Evolutionary conservation across 2,113 vertebrate genomes (phyloP).

Genomic region (Lagopus muta): DNA sequence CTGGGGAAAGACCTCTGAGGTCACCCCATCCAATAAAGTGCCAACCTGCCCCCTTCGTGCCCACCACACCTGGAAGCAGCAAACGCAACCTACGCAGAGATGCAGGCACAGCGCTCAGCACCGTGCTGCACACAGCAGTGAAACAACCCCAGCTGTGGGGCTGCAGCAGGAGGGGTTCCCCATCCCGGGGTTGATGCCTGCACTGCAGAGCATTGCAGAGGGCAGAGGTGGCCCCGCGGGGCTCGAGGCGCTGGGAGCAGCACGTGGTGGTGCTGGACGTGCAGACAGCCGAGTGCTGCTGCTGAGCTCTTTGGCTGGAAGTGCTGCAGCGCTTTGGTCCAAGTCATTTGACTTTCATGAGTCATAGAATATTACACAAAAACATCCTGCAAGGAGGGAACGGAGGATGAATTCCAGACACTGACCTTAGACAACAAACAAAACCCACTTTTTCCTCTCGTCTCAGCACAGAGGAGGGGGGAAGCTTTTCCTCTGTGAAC

Average conservation of each 20-base stretch:
- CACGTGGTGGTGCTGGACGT: background rate
- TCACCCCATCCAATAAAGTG: too few species aligned
- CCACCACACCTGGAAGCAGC: too few species aligned
- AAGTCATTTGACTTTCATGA: conserved; percentile 58
- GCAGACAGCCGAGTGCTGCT: background rate
- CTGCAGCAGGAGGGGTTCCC: too few species aligned
- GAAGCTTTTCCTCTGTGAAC: background rate
- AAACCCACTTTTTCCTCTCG: background rate
- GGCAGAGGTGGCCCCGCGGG: rapidly evolving
- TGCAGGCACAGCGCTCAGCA: too few species aligned
- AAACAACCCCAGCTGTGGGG: too few species aligned
- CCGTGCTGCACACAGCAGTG: too few species aligned
- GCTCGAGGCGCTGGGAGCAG: background rate
- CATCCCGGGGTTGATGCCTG: too few species aligned
- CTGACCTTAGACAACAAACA: background rate
- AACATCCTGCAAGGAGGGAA: conserved; percentile 40
- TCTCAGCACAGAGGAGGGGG: background rate
- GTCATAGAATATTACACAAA: conserved; percentile 3
- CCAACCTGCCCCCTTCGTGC: too few species aligned
- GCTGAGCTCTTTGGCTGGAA: background rate
- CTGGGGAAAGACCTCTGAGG: too few species aligned
- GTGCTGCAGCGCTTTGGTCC: rapidly evolving
- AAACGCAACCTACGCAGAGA: too few species aligned
- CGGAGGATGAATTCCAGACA: conserved; percentile 27
- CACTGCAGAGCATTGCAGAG: too few species aligned